Conservation (phyloP, 2,113 vertebrate genomes). For the Camelus dromedarius region DNA sequence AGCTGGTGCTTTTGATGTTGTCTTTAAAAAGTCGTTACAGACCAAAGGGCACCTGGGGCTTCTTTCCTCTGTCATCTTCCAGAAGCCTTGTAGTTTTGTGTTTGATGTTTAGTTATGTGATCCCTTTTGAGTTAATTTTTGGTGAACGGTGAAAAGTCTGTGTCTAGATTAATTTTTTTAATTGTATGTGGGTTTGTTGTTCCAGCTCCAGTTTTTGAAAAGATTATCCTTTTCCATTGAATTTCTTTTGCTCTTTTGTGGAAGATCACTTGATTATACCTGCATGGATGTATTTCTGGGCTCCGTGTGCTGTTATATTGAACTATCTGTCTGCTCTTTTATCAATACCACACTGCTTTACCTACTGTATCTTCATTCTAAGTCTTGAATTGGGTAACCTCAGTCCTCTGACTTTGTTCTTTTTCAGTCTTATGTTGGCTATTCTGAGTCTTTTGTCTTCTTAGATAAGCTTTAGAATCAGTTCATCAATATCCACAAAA, state of each 20-base stretch:
- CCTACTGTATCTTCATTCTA: neutral
- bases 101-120: neutral
- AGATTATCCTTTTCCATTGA: neutral
- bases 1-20: neutral
- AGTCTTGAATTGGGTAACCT: neutral
- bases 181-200: neutral
- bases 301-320: neutral
- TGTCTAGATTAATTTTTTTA: neutral
- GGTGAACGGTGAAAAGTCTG: neutral
- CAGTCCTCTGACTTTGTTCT: neutral
- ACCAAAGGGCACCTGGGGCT: neutral
- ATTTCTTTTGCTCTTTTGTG: neutral
- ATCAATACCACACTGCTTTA: too few relatives aligned
- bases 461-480: neutral
- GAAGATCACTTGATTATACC: neutral
- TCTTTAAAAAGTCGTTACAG: neutral
- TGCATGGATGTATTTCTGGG: neutral
- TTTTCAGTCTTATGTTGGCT: neutral
- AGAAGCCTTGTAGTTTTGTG: neutral
- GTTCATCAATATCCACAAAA: neutral
- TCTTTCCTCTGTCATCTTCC: neutral
- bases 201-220: neutral
- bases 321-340: neutral
- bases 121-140: neutral
- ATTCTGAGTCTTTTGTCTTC: neutral